These are phyloP conservation scores for Acanthurus tractus DNA, from an alignment of 2,797 vertebrate genomes.

Conservation along the genomic window DNA sequence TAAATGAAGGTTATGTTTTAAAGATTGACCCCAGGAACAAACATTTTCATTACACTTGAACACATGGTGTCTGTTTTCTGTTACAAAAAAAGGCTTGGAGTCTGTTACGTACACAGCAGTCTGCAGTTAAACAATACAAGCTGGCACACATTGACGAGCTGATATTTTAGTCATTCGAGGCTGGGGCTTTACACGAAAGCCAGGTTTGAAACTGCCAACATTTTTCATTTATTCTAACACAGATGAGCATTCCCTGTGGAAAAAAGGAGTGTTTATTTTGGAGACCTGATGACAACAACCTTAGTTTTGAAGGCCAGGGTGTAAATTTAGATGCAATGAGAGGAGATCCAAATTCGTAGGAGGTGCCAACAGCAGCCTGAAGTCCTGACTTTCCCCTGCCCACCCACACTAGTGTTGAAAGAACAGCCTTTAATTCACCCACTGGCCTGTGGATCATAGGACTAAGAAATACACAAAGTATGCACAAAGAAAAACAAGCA, in stretches of 20 bases:
- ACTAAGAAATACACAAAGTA: conserved; percentile 59
- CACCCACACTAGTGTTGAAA: conserved; percentile 78
- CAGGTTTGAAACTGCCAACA: conserved; percentile 77
- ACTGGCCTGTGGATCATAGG: conserved; percentile 57
- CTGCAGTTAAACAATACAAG: conserved; percentile 58
- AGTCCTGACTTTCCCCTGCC: conserved; percentile 78
- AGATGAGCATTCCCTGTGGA: conserved; percentile 76
- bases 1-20: conserved; percentile 11
- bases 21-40: background rate
- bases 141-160: conserved; percentile 49
- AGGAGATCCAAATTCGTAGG: conserved; percentile 87
- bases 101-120: conserved; percentile 33
- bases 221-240: conserved; percentile 82
- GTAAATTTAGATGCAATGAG: conserved; percentile 89
- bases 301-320: conserved; percentile 86
- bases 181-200: conserved; percentile 74
- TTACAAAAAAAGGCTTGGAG: conserved; percentile 26
- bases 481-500: conserved; percentile 63
- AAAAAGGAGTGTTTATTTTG: conserved; percentile 86
- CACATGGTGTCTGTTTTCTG: conserved; percentile 32
- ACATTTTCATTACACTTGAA: conserved; percentile 32
- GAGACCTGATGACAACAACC: conserved; percentile 88
- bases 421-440: conserved; percentile 75
- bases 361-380: conserved; percentile 83
- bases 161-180: conserved; percentile 69